phyloP scores from a whole-genome alignment of 2,888 invertebrate species.

The Melanostoma scalare region DNA sequence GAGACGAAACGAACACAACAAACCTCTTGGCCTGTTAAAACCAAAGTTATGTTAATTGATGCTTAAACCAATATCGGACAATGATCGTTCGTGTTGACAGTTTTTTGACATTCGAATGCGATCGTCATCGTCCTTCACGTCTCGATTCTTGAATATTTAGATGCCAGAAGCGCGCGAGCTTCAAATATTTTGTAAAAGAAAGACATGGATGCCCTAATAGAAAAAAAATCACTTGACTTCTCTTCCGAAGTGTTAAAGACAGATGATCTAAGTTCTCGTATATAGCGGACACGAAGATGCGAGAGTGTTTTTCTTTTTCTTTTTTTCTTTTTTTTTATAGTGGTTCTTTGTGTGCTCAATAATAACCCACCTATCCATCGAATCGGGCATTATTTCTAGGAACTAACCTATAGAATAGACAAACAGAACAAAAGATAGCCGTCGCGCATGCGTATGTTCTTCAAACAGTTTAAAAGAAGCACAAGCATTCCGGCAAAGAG shows the following conservation, averaged over 20 bases:
- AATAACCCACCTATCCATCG: slow-evolving; percentile 59
- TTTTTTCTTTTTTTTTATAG: slow-evolving; percentile 52
- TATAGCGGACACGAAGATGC: slow-evolving; percentile 33
- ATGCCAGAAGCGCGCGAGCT: slow-evolving; percentile 34
- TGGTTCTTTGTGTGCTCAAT: slow-evolving; percentile 62
- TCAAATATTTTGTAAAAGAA: slow-evolving; percentile 33
- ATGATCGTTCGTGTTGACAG: slow-evolving; percentile 68
- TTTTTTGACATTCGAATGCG: slow-evolving; percentile 46
- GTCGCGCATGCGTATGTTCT: slow-evolving; percentile 67
- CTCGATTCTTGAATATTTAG: slow-evolving; percentile 2
- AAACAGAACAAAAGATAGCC: slow-evolving; percentile 70
- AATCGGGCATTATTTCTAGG: slow-evolving; percentile 62
- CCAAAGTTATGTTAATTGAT: slow-evolving; percentile 72
- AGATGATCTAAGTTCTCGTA: slow-evolving; percentile 38
- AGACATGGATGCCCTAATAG: slow-evolving; percentile 1
- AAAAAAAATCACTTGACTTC: slow-evolving; percentile 38
- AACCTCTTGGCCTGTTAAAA: slow-evolving; percentile 68
- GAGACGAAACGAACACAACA: slow-evolving; percentile 50
- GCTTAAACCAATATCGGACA: slow-evolving; percentile 68
- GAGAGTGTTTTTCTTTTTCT: neutral
- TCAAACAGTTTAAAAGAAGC: slow-evolving; percentile 65
- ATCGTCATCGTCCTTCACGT: slow-evolving; percentile 56
- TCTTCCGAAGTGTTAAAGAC: slow-evolving; percentile 63
- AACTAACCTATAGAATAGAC: slow-evolving; percentile 67
- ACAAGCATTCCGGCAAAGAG: slow-evolving; percentile 69